Base-by-base conservation (phyloP, 2,797 vertebrate genomes). In the Gallirallus australis region DNA sequence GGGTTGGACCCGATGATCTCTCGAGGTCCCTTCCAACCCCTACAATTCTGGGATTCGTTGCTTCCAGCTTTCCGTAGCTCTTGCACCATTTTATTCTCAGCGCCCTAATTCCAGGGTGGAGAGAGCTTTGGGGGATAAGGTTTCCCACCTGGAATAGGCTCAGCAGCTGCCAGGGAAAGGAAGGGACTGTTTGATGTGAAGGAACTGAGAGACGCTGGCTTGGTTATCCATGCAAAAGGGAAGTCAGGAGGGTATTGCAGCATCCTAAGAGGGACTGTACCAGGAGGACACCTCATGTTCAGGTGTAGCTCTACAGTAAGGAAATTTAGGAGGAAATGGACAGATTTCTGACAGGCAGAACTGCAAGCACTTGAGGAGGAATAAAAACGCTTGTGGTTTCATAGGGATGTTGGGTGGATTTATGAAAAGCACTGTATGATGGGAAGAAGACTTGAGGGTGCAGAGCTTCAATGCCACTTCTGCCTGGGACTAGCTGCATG, bases 11-110 rank as follows among this genome's bases (percentile, higher is more conserved):
- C 35, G 35, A 37, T 37, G 35, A 37, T 37, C 35, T 37, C 35
- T 37, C 35, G 9, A 9, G 35, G 9, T 37, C 35, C 35, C 35
- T 37, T 37, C 35, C 35, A 37, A 37, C 35, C 35, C 35, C 35
- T 37, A 37, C 9, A 10, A 37, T 37, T 37, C 35, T n/a, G n/a
- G n/a, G n/a, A n/a, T 66, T 71, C 10, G 1, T 54, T 80, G 9
- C 45, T 90, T 92, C 71, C 91, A 92, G 76, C n/a, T 94, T 94
- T 50, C 66, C 60, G 66, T 76, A 72, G 63, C 68, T 94, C 35
- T 64, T 1, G 1, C 45, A 1, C 40, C 31, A 25, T 25, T 89
- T 69, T 80, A 4, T 79, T 73, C 89, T 76, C 82, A 54, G 65
- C 20, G 10, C 63, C n/a, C 28, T 68, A 31, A 48, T 79, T 73